These are phyloP conservation scores for Hoplodrina ambigua DNA, from an alignment of 2,888 invertebrate species.

Conservation along the genomic window DNA sequence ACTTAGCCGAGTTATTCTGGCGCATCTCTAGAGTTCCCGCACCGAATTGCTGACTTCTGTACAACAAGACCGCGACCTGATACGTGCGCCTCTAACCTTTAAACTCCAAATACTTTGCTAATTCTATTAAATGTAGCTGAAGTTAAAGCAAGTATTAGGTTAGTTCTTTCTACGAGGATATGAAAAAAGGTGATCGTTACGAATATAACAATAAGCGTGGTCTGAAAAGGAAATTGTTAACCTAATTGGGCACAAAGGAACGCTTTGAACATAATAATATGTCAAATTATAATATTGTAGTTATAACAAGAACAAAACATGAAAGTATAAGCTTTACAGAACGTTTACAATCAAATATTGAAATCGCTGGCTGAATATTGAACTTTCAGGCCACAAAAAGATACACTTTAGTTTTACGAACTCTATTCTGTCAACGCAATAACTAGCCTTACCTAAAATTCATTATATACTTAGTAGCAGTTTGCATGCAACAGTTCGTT, in stretches of 20 bases:
- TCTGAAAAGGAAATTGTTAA: conserved; percentile 38
- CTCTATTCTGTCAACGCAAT: conserved; percentile 41
- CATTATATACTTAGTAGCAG: conserved; percentile 58
- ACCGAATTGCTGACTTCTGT: conserved; percentile 40
- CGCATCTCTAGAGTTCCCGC: conserved; percentile 44
- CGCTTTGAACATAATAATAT: conserved; percentile 31
- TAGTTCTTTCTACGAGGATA: conserved; percentile 21
- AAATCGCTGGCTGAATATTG: background rate
- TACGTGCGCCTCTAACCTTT: conserved; percentile 33
- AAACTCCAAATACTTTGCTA: conserved; percentile 16
- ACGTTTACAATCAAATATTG: conserved; percentile 20
- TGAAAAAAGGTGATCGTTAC: conserved; percentile 26
- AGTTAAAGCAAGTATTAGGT: conserved; percentile 20
- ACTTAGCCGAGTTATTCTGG: conserved; percentile 78
- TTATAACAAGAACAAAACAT: conserved; percentile 11
- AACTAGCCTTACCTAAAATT: conserved; percentile 56
- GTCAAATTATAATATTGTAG: conserved; percentile 10
- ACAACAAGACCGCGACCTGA: conserved; percentile 24
- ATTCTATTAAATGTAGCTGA: conserved; percentile 12
- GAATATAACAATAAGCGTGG: conserved; percentile 34
- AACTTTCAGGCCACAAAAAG: conserved; percentile 6
- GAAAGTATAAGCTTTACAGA: conserved; percentile 3
- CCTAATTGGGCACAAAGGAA: conserved; percentile 40
- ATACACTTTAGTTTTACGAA: conserved; percentile 44
- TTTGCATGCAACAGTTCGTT: conserved; percentile 64